Percentiles rank a stretch among this genome's conserved stretches.
Conservation (phyloP, 1,140 invertebrate genomes). For the Drosophila parabipectinata region DNA sequence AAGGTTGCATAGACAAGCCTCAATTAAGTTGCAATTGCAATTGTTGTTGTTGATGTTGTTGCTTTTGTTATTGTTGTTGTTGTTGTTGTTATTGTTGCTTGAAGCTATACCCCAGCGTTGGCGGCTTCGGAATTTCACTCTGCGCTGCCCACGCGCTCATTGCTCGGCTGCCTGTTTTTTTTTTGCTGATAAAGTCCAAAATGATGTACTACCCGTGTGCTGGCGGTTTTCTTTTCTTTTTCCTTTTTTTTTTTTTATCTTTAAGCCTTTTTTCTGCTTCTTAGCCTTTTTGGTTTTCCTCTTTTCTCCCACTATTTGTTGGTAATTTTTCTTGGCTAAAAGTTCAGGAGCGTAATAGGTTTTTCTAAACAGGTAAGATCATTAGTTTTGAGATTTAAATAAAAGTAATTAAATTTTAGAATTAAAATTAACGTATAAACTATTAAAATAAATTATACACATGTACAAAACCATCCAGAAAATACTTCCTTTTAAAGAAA, state of each 20-base stretch:
- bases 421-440: no score
- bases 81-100: slow-evolving; percentile 36
- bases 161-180: slow-evolving; percentile 56
- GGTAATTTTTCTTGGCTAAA: neutral
- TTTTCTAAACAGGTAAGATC: no score
- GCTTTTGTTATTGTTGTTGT: slow-evolving; percentile 20
- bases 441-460: no score
- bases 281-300: neutral
- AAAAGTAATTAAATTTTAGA: no score
- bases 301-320: slow-evolving; percentile 26
- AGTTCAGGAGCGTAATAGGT: neutral
- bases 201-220: slow-evolving; percentile 76
- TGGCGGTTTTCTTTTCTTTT: slow-evolving; percentile 50
- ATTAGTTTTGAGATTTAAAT: no score
- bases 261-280: slow-evolving; percentile 20
- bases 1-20: slow-evolving; percentile 72
- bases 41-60: slow-evolving; percentile 43
- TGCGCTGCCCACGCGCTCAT: slow-evolving; percentile 67
- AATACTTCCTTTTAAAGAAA: no score
- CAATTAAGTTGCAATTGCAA: slow-evolving; percentile 81
- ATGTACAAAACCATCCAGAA: no score
- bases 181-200: slow-evolving; percentile 78
- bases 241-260: neutral
- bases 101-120: slow-evolving; percentile 54
- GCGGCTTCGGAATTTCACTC: slow-evolving; percentile 73